Evolutionary conservation across 2,888 invertebrate genomes (phyloP).

Genomic region (Poecilus cupreus): DNA sequence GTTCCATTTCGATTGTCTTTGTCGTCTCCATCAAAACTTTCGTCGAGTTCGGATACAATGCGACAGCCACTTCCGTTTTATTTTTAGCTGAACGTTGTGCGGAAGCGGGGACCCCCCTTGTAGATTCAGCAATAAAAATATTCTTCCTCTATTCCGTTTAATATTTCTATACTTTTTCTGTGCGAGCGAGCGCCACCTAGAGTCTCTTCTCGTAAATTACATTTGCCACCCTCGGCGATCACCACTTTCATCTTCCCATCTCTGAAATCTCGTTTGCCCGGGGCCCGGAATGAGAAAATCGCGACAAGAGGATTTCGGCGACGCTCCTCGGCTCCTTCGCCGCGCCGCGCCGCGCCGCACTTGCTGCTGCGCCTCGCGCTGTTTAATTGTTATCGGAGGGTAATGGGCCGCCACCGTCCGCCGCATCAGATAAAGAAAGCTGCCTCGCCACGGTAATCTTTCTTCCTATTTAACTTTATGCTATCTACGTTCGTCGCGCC

Average conservation of each 20-base stretch:
- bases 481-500: not conserved
- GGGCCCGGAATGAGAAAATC: constrained; percentile 58
- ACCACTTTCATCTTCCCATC: constrained; percentile 59
- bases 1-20: constrained; percentile 62
- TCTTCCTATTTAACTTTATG: constrained; percentile 48
- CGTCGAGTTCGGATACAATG: constrained; percentile 55
- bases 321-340: not conserved
- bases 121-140: constrained; percentile 59
- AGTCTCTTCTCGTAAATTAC: constrained; percentile 58
- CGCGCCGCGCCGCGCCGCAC: not conserved
- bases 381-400: constrained; percentile 51
- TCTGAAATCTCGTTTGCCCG: constrained; percentile 59
- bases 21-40: constrained; percentile 60
- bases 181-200: constrained; percentile 46
- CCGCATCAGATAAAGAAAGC: constrained; percentile 44
- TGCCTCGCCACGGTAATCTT: constrained; percentile 15
- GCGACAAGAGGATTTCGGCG: constrained; percentile 52
- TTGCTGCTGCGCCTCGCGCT: not conserved
- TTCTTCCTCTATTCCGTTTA: constrained; percentile 59
- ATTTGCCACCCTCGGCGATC: constrained; percentile 60
- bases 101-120: constrained; percentile 44
- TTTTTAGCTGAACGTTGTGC: constrained; percentile 22
- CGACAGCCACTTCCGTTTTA: constrained; percentile 59
- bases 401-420: constrained; percentile 5
- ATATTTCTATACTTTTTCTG: constrained; percentile 55